A percentile compares a stretch with the other conserved stretches of the same genome.
Evolutionary conservation across 1,140 invertebrate species (phyloP).

Genomic region (Aleiodes sp.): DNA sequence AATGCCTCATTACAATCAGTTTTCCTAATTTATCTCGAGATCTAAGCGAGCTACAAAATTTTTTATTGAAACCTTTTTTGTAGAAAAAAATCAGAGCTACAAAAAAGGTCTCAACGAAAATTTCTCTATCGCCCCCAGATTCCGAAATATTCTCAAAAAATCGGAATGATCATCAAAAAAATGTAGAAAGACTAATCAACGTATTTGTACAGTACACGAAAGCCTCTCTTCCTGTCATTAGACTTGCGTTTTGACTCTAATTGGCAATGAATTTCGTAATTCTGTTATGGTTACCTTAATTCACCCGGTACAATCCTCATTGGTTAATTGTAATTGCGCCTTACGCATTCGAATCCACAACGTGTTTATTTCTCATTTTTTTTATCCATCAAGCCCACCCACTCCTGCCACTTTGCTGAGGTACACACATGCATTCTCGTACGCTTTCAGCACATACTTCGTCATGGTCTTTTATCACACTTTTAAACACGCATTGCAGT

Average conservation of each 20-base stretch:
- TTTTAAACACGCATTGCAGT: constrained; percentile 10
- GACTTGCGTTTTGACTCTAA: constrained; percentile 30
- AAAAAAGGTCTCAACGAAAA: too few species aligned
- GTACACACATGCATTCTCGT: constrained; percentile 51
- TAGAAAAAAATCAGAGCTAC: too few species aligned
- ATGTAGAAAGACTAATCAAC: too few species aligned
- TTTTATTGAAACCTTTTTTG: too few species aligned
- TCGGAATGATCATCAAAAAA: too few species aligned
- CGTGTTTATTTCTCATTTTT: constrained; percentile 2
- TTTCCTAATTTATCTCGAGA: too few species aligned
- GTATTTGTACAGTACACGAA: too few species aligned
- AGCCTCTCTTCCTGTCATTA: constrained; percentile 26
- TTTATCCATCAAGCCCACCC: too few species aligned
- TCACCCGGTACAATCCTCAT: constrained; percentile 17
- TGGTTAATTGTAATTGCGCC: constrained; percentile 8
- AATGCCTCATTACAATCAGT: too few species aligned
- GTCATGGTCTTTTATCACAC: constrained; percentile 53
- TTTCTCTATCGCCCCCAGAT: too few species aligned
- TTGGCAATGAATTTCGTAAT: constrained; percentile 42
- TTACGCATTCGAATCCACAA: constrained; percentile 18
- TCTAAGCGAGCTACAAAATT: too few species aligned
- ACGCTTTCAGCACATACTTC: constrained; percentile 62
- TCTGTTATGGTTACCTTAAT: constrained; percentile 31
- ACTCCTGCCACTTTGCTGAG: constrained; percentile 28
- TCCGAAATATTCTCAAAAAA: too few species aligned